Base-by-base conservation (phyloP, 2,113 vertebrate species). In the Pipra filicauda region DNA sequence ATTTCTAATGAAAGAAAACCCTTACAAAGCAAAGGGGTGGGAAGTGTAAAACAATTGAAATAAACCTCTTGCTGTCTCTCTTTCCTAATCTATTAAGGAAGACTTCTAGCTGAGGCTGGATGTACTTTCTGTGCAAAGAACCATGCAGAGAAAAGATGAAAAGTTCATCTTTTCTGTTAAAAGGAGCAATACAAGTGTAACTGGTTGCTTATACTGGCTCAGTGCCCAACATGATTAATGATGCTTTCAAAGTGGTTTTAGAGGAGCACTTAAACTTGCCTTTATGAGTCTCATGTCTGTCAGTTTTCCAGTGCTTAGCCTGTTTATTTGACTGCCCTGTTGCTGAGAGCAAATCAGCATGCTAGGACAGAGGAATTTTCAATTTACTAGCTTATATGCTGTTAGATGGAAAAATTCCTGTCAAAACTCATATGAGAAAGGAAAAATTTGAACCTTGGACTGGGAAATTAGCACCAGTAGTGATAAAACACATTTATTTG, bases 221-320 rank as follows among this genome's bases (percentile, higher is more conserved):
- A 70, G 55, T 0, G 43, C 85, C 88, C 82, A 54, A 82, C 72
- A 70, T 85, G 88, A 94, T 95, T 95, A 94, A 96, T 90, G 94
- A 85, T 73, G 55, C 92, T 88, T 93, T 95, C 94, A 92, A 61
- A 85, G 78, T 19, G 43, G 62, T 80, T 94, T 91, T 88, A 93
- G 64, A 93, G 83, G 54, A 70, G 58, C 82, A 90, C 78, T 95
- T 97, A 93, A 95, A 85, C 71, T 85, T 69, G 66, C 74, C 88
- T 67, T 93, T 78, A 92, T 61, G 67, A 93, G 94, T 88, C 87
- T 94, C 13, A 1, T 76, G 62, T 79, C 49, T 86, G 75, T 92
- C 85, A 75, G 39, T 71, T 91, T 89, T 93, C 76, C 89, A 81
- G 67, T 28, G 57, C 86, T 92, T 77, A 55, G 39, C 33, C 48